Percentiles rank a stretch among this genome's conserved stretches.
Evolutionary conservation across 1,140 invertebrate genomes (phyloP).

Genomic region (Polypedilum vanderplanki): DNA sequence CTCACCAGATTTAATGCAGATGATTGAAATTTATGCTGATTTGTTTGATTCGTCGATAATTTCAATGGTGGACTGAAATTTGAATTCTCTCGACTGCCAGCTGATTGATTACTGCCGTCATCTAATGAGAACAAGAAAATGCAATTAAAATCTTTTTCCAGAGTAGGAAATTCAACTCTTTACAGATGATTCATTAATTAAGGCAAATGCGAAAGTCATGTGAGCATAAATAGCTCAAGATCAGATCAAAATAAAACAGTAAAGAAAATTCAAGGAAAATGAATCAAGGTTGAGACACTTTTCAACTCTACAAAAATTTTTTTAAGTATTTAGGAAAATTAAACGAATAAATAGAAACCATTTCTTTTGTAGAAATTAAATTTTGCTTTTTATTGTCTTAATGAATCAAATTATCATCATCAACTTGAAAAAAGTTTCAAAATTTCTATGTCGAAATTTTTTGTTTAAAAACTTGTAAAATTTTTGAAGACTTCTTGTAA

Average conservation of each 20-base stretch:
- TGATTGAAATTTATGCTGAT: neutral
- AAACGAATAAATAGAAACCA: neutral
- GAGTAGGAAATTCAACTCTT: neutral
- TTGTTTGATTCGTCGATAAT: neutral
- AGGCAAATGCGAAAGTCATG: constrained; percentile 4
- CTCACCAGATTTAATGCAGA: constrained; percentile 24
- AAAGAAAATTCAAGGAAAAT: too few species aligned
- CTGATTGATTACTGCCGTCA: constrained; percentile 21
- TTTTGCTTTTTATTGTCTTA: too few species aligned
- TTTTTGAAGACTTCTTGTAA: too few species aligned
- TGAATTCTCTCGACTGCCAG: neutral
- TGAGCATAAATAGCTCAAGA: neutral
- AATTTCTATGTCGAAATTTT: too few species aligned
- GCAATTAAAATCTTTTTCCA: neutral
- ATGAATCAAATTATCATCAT: too few species aligned
- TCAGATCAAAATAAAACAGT: too few species aligned
- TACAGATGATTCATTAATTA: neutral
- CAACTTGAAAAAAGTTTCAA: too few species aligned
- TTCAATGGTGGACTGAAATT: constrained; percentile 23
- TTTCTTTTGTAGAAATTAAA: too few species aligned
- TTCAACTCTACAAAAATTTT: neutral
- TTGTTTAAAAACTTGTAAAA: too few species aligned
- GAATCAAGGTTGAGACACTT: neutral
- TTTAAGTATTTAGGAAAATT: neutral
- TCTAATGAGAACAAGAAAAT: constrained; percentile 17